phyloP scores from a whole-genome alignment of 2,888 invertebrate genomes.

The Ichneumoninae sp. region DNA sequence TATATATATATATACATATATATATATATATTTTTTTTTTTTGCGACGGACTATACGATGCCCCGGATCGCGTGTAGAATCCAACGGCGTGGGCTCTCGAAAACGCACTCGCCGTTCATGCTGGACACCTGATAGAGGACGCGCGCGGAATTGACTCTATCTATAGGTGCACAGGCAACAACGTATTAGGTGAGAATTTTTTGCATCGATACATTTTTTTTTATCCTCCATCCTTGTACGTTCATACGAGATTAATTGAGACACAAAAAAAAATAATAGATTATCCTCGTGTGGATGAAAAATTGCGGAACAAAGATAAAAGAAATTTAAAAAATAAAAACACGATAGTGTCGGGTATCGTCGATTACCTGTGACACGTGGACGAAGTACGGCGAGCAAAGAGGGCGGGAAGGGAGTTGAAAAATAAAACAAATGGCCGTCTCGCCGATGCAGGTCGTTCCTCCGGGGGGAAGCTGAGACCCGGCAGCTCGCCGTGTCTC shows the following conservation, averaged over 20 bases:
- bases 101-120: not conserved
- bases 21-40: not conserved
- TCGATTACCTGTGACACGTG: not conserved
- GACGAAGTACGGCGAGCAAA: not conserved
- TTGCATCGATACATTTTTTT: not conserved
- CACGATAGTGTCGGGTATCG: not conserved
- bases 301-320: not conserved
- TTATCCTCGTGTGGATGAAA: not conserved
- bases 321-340: not conserved
- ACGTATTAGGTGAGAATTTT: constrained; percentile 21
- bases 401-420: not conserved
- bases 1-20: not conserved
- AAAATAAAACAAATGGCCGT: constrained; percentile 20
- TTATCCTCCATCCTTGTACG: constrained; percentile 6
- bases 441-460: constrained; percentile 37
- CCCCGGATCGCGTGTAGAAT: not conserved
- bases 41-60: not conserved
- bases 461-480: constrained; percentile 29
- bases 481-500: not conserved
- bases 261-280: not conserved
- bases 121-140: constrained; percentile 10
- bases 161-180: not conserved
- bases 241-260: not conserved
- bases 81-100: not conserved
- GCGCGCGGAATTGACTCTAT: not conserved